Evolutionary conservation across 2,113 vertebrate genomes (phyloP), one percentile per base, ranked within the genome.

Genomic region (Cyprinodon variegatus): DNA sequence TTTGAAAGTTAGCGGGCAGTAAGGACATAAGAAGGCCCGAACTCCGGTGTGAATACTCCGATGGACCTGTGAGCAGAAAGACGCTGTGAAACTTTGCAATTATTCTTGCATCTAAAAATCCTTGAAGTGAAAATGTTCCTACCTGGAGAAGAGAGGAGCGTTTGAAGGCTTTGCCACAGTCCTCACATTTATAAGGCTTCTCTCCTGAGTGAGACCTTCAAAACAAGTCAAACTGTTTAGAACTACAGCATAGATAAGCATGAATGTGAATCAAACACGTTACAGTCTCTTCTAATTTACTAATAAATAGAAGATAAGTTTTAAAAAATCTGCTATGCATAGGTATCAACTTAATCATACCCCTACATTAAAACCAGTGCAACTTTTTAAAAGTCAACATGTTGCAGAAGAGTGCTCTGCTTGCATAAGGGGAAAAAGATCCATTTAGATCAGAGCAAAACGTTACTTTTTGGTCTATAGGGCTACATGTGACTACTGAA

Each of bases 111-210:
- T 43, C n/a, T 43, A 7, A 65, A 66, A 68, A 46, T 53, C 39
- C 1, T 67, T 20, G 74, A n/a, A 57, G n/a, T 20, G 4, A 62
- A 81, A 0, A 36, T 38, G 95, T 95, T 29, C 29, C 29, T 43
- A 93, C 95, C 93, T 96, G 96, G 46, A 99, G 94, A 22, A 97
- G 94, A 9, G 96, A 97, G 0, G 97, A 97, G 40, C 96, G 96
- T 84, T 98, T 98, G 90, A 98, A 98, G 57, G 94, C 94, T 90
- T 97, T 98, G 10, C 95, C 95, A 65, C 97, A 98, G 84, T 98
- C 94, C 0, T 90, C 77, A 76, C 97, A 98, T 83, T 96, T 93
- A 70, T 98, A 98, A 66, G 97, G 97, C 50, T 97, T 96, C 90
- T 98, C 97, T 0, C 97, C 97, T 0, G 97, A 97, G 91, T 98